Evolutionary conservation across 64 coral and sea anemone genomes (phyloP), one percentile per base, ranked within the genome.

Genomic region (Montipora efflorescens): DNA sequence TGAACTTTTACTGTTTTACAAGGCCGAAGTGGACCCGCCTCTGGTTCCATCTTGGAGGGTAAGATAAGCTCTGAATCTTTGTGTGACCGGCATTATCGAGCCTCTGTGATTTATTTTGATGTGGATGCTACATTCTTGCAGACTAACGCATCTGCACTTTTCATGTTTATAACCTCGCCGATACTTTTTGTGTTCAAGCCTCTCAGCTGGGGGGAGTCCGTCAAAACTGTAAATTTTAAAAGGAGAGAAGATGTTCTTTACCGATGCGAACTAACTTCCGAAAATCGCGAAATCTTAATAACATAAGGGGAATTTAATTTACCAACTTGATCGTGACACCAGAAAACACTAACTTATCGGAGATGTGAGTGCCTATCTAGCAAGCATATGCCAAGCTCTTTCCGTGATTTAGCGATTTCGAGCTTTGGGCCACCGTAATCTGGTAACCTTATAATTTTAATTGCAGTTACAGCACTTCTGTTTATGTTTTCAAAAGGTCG

Each of bases 11-110:
- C 92, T 99, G 10, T 61, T 89, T 81, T 99, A 90, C 84, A 89
- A 87, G 52, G 98, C 98, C 9, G 92, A 99, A 96, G 98, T 99
- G 51, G 98, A 99, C 36, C 98, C 98, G 5, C 98, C 98, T 43
- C 79, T 90, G 4, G 79, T 96, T 0, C 92, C 95, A 46, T 93
- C 98, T 52, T 96, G 87, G 80, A 88, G 98, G 95, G 98, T 99
- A 96, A 94, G 92, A 92, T 57, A 80, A 61, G 12, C 50, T 82
- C 10, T 12, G 8, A 50, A 28, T 11, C 8, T 19, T 28, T 13
- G 83, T 70, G 77, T 87, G 62, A 84, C 59, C 67, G 79, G 68
- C 83, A 89, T 75, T 45, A 90, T 83, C 84, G 85, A 91, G 69
- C 76, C 20, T 70, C 75, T 58, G 75, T 72, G 76, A 81, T 91